Conservation (phyloP, 2,797 vertebrate species). For the Squalus acanthias region DNA sequence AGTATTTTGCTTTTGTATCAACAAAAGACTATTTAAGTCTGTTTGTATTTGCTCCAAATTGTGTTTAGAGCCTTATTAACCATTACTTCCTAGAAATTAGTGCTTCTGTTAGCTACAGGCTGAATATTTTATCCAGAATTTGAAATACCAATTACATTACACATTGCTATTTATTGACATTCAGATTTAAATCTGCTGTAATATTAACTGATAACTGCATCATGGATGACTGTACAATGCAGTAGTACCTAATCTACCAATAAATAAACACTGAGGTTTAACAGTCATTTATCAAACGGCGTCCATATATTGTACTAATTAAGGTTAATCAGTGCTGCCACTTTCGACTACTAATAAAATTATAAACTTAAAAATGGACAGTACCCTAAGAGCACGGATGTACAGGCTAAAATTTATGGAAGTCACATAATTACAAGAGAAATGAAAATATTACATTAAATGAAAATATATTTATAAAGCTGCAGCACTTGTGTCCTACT, state of each 20-base stretch:
- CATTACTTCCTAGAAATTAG: background rate
- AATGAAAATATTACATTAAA: background rate
- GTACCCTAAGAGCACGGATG: background rate
- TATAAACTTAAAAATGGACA: background rate
- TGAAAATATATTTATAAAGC: background rate
- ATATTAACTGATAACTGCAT: conserved; percentile 1
- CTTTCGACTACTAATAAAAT: background rate
- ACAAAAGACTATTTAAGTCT: background rate
- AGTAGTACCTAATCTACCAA: background rate
- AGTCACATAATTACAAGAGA: background rate
- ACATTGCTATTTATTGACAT: background rate
- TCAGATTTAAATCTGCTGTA: background rate
- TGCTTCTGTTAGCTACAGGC: background rate
- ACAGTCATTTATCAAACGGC: background rate
- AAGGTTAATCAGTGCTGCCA: background rate
- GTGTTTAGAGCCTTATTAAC: background rate
- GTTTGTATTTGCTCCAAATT: background rate
- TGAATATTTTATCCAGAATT: background rate
- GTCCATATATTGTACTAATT: background rate
- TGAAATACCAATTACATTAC: background rate
- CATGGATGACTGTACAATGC: background rate
- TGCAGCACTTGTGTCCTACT: background rate
- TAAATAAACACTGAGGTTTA: background rate
- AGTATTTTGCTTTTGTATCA: background rate
- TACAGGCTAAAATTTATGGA: background rate